Evolutionary conservation across 2,888 invertebrate species (phyloP).

Genomic region (Eurytoma adleriae): DNA sequence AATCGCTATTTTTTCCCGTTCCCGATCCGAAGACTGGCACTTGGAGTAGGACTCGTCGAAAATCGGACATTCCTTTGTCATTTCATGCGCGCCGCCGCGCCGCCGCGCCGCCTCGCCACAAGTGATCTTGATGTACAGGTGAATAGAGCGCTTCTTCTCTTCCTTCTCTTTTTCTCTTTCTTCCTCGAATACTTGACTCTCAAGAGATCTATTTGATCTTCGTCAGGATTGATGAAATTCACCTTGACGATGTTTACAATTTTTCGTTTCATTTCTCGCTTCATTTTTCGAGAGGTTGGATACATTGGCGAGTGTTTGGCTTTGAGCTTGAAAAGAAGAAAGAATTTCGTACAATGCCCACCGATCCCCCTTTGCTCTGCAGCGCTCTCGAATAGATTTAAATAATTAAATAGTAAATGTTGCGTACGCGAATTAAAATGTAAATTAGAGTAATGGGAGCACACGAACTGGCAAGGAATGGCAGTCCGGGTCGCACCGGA

Average conservation of each 20-base stretch:
- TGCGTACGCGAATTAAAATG: too few species aligned
- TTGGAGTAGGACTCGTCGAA: constrained; percentile 5
- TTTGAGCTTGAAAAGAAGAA: too few species aligned
- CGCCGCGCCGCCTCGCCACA: too few species aligned
- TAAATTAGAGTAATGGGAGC: too few species aligned
- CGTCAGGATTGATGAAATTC: constrained; percentile 28
- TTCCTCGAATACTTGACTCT: constrained; percentile 27
- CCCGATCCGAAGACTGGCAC: background rate
- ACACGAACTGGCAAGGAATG: too few species aligned
- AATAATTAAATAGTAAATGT: too few species aligned
- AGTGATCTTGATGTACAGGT: constrained; percentile 49
- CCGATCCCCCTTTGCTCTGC: too few species aligned
- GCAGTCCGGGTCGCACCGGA: too few species aligned
- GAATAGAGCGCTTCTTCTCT: constrained; percentile 16
- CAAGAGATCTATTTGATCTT: constrained; percentile 37
- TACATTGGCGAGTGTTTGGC: constrained; percentile 1
- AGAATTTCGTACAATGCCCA: too few species aligned
- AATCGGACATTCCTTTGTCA: constrained; percentile 46
- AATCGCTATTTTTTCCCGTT: constrained; percentile 34
- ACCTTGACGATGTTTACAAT: constrained; percentile 33
- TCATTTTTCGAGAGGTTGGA: too few species aligned
- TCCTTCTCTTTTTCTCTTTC: background rate
- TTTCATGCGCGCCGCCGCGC: constrained; percentile 1
- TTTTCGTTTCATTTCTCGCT: constrained; percentile 16
- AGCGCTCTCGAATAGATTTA: too few species aligned